Conservation (phyloP, 1,140 invertebrate genomes). For the Dendrolimus punctatus region DNA sequence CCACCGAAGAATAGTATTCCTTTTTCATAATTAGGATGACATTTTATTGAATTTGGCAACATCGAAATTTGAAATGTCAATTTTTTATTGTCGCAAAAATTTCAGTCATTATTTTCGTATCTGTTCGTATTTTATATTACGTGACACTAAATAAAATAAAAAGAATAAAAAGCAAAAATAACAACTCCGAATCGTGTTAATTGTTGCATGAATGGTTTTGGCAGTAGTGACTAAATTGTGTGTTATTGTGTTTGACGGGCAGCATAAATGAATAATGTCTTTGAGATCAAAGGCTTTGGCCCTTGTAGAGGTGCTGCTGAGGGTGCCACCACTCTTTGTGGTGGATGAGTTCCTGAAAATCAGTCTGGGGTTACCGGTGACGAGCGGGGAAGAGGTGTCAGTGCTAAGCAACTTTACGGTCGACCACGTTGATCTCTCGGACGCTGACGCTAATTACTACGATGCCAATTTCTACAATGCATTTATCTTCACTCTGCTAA, state of each 20-base stretch:
- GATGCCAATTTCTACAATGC: slow-evolving; percentile 71
- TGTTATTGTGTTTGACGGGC: slow-evolving; percentile 36
- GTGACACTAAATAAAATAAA: slow-evolving; percentile 45
- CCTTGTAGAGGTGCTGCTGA: slow-evolving; percentile 83
- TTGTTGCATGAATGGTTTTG: slow-evolving; percentile 15
- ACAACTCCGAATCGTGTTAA: background rate
- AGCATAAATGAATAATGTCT: slow-evolving; percentile 74
- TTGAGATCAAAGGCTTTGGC: slow-evolving; percentile 76
- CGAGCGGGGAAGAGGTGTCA: slow-evolving; percentile 49
- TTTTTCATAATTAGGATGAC: background rate
- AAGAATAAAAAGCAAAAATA: slow-evolving; percentile 34
- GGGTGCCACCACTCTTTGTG: slow-evolving; percentile 90
- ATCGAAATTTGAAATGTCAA: slow-evolving; percentile 48
- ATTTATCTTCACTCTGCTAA: slow-evolving; percentile 72
- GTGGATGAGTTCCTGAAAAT: slow-evolving; percentile 90
- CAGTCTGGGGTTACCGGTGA: slow-evolving; percentile 73
- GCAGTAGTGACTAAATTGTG: slow-evolving; percentile 38
- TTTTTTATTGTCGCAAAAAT: slow-evolving; percentile 68
- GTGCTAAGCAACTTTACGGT: slow-evolving; percentile 43
- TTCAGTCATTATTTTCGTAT: slow-evolving; percentile 66
- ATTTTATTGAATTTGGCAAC: slow-evolving; percentile 34
- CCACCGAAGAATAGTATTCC: too few relatives aligned
- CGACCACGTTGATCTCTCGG: slow-evolving; percentile 45
- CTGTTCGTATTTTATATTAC: slow-evolving; percentile 31
- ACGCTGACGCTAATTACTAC: slow-evolving; percentile 58